A percentile compares a stretch with the other conserved stretches of the same genome.
phyloP scores from a whole-genome alignment of 2,888 invertebrate species.

The Brachypalpus laphriformis region DNA sequence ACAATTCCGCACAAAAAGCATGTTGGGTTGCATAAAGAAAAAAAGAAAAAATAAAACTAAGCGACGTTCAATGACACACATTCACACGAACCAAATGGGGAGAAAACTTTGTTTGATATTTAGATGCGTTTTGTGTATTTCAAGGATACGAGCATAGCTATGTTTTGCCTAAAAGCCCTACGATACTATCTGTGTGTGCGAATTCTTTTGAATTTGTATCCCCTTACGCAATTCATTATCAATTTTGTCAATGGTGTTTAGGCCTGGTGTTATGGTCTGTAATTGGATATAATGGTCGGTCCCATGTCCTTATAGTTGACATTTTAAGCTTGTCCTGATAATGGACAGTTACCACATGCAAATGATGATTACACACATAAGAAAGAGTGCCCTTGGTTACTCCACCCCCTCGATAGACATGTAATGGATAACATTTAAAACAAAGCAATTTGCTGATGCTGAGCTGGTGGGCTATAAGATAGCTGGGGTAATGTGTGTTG shows the following conservation, averaged over 20 bases:
- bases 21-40: neutral
- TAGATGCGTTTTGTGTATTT: neutral
- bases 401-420: neutral
- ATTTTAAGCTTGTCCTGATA: slow-evolving; percentile 7
- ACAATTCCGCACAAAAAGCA: slow-evolving; percentile 1
- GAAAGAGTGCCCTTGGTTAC: neutral
- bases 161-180: neutral
- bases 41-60: neutral
- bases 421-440: slow-evolving; percentile 3
- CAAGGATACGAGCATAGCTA: neutral
- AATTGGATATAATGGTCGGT: slow-evolving; percentile 16
- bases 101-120: neutral
- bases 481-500: neutral
- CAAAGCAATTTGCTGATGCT: slow-evolving; percentile 23
- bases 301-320: slow-evolving; percentile 2
- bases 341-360: slow-evolving; percentile 17
- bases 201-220: neutral
- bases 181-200: neutral
- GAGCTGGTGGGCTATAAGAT: neutral
- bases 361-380: slow-evolving; percentile 26
- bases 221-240: neutral
- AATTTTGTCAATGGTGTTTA: neutral
- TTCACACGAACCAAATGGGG: neutral
- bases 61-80: neutral
- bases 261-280: neutral